A percentile compares a stretch with the other conserved stretches of the same genome.
phyloP scores from a whole-genome alignment of 1,140 invertebrate species.

The Tetraneura akinire region DNA sequence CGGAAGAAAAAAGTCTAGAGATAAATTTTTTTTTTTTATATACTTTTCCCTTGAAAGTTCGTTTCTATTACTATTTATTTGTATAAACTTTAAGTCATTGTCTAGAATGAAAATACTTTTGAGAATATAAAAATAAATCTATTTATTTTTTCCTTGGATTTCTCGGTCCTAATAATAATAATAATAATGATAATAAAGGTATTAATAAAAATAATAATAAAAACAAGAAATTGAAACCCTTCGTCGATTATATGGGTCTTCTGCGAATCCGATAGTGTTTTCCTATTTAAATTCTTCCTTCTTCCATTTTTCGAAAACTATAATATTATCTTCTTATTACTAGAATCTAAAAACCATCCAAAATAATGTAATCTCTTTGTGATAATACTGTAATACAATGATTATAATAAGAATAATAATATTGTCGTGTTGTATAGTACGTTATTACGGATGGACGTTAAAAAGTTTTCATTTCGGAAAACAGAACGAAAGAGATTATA shows the following conservation, averaged over 20 bases:
- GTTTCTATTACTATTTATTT: neutral
- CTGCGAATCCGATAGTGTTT: neutral
- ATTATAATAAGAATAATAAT: no score
- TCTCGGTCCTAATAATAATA: slow-evolving; percentile 35
- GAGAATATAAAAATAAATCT: neutral
- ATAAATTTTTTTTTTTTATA: neutral
- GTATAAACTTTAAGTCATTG: neutral
- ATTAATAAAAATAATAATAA: slow-evolving; percentile 25
- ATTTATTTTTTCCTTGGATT: slow-evolving; percentile 20
- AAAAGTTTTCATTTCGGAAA: slow-evolving; percentile 19
- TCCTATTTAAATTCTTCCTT: no score
- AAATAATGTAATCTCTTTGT: no score
- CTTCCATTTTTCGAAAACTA: no score
- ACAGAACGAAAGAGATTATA: neutral
- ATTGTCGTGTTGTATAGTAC: neutral
- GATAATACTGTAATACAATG: neutral
- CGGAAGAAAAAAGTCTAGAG: neutral
- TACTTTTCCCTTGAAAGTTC: neutral
- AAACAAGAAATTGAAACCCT: slow-evolving; percentile 39
- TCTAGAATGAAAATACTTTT: neutral
- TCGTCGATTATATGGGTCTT: neutral
- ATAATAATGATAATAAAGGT: slow-evolving; percentile 45
- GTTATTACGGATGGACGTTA: neutral
- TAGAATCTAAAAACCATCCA: no score
- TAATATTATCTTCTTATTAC: no score